Evolutionary conservation across 2,113 vertebrate species (phyloP).

Genomic region (Puffinus mauretanicus): DNA sequence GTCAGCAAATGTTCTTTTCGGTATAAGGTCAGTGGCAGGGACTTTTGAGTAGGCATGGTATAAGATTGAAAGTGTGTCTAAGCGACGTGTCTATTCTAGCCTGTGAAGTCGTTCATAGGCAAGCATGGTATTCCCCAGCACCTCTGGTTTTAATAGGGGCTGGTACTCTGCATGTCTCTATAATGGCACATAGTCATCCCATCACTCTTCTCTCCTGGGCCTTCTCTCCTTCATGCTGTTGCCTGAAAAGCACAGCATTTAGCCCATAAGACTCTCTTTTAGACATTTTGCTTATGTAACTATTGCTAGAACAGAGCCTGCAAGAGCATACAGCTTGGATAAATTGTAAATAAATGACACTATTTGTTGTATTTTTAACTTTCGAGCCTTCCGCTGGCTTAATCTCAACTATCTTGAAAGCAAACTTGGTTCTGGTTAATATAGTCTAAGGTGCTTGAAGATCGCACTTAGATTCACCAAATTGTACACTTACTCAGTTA

Average conservation of each 20-base stretch:
- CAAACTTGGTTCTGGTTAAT: background rate
- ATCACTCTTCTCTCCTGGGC: background rate
- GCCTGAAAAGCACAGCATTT: background rate
- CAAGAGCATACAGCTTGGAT: background rate
- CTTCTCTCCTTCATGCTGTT: background rate
- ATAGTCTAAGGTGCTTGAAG: background rate
- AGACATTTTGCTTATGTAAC: background rate
- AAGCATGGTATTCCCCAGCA: background rate
- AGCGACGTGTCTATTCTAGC: background rate
- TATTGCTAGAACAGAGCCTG: background rate
- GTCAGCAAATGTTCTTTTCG: background rate
- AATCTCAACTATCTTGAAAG: background rate
- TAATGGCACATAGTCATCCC: background rate
- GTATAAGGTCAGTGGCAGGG: background rate
- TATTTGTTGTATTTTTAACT: background rate
- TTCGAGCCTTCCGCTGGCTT: background rate
- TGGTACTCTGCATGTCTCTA: background rate
- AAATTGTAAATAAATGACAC: background rate
- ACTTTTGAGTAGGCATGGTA: background rate
- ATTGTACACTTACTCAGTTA: background rate
- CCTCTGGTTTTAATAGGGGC: background rate
- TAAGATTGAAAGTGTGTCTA: background rate
- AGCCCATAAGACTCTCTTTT: background rate
- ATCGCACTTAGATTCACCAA: background rate
- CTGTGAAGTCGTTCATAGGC: background rate